These are phyloP conservation scores for Drosophila mayri DNA, from an alignment of 1,140 invertebrate species.

Conservation along the genomic window DNA sequence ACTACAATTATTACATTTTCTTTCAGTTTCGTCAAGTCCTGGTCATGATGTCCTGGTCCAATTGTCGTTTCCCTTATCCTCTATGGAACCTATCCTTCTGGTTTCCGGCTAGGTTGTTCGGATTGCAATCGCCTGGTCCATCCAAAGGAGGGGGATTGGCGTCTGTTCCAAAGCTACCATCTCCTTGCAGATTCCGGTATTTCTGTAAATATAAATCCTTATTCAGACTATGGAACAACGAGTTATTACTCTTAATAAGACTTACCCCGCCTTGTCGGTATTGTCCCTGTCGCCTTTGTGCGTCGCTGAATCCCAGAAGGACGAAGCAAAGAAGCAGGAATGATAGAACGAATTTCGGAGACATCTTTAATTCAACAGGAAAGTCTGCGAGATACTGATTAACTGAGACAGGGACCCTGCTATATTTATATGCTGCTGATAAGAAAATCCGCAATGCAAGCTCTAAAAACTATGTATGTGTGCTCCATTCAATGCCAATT, in stretches of 20 bases:
- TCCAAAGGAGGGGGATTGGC: not conserved
- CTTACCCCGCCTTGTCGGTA: not conserved
- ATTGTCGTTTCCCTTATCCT: not conserved
- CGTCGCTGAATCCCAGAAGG: not conserved
- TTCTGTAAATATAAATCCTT: not conserved
- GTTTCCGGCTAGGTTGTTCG: not conserved
- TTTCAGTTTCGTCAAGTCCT: not conserved
- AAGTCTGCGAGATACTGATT: conserved; percentile 1
- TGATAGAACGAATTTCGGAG: not conserved
- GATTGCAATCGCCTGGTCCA: not conserved
- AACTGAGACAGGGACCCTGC: not conserved
- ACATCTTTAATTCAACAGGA: not conserved
- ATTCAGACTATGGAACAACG: too few relatives aligned
- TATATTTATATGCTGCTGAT: conserved; percentile 14
- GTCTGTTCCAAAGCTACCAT: too few relatives aligned
- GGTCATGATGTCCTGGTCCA: not conserved
- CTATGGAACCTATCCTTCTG: not conserved
- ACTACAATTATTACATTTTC: not conserved
- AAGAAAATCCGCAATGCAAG: not conserved
- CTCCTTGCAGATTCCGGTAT: not conserved
- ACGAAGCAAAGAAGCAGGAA: not conserved
- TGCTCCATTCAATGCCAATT: not conserved
- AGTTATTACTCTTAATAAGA: too few relatives aligned
- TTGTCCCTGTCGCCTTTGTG: not conserved
- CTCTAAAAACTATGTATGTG: not conserved